Base-by-base conservation (phyloP, 2,888 invertebrate genomes). In the Corythucha ciliata region DNA sequence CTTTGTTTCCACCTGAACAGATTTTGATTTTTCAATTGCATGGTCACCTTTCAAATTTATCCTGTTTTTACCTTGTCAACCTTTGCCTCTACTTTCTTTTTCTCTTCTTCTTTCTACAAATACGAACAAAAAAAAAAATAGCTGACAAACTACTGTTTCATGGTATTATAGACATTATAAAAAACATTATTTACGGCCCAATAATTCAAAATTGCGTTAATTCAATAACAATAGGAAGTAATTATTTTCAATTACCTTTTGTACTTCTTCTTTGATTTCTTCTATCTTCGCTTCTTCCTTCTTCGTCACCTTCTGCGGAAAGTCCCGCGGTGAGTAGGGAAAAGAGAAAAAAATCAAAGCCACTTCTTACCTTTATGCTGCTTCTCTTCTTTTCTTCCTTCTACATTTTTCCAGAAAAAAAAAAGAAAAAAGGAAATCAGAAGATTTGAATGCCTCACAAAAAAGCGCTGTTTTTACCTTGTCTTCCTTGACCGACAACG, bases 341-440 rank as follows among this genome's bases (percentile, higher is more conserved):
- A n/a, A n/a, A n/a, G n/a, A n/a, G n/a, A n/a, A n/a, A n/a, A n/a
- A n/a, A n/a, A n/a, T n/a, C n/a, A n/a, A n/a, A n/a, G n/a, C n/a
- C n/a, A n/a, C n/a, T n/a, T n/a, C 49, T 29, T 32, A 49, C 49
- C 49, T 49, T 49, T 22, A 49, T 41, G 33, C 49, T 49, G 22
- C 41, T 32, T 21, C 49, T 22, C 25, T 41, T 49, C 32, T 49
- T 49, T 29, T 49, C 49, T 41, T 41, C 49, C 18, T 40, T 49
- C 49, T 49, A n/a, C n/a, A n/a, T n/a, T n/a, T n/a, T n/a, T n/a
- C n/a, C n/a, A n/a, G 33, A 20, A 49, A 49, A 16, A 8, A 36
- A 7, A n/a, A 36, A 36, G 8, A 12, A 14, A 12, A 36, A 7
- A 7, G 16, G n/a, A 29, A 8, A 29, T 29, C n/a, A 29, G 29